Evolutionary conservation across 2,113 vertebrate genomes (phyloP).

Genomic region (Aegithalos caudatus): DNA sequence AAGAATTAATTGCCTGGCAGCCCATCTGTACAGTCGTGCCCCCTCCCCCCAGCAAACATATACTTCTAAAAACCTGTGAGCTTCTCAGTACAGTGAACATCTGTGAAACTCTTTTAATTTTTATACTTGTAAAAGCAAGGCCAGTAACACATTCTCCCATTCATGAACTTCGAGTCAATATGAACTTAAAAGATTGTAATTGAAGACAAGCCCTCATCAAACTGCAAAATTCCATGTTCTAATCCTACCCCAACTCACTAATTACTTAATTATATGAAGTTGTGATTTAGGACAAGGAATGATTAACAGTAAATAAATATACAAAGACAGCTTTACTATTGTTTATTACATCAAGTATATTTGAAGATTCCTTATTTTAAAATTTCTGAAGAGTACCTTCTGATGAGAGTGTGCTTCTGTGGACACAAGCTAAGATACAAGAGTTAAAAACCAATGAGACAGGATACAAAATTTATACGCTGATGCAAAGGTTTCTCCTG

Average conservation of each 20-base stretch:
- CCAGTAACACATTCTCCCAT: background rate
- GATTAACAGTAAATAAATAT: background rate
- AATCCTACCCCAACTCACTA: background rate
- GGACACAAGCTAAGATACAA: background rate
- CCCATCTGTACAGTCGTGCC: constrained; percentile 32
- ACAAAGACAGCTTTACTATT: background rate
- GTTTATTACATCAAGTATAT: background rate
- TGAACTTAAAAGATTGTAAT: background rate
- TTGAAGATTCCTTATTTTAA: background rate
- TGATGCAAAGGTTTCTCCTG: background rate
- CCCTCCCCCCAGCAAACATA: constrained; percentile 16
- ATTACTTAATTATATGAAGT: background rate
- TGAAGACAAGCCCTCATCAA: background rate
- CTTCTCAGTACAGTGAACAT: background rate
- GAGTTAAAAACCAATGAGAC: background rate
- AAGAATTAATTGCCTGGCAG: constrained; percentile 61
- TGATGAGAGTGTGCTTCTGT: background rate
- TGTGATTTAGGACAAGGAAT: background rate
- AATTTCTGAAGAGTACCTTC: background rate
- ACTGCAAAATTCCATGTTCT: background rate
- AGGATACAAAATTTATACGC: background rate
- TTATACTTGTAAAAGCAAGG: background rate
- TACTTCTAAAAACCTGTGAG: constrained; percentile 8
- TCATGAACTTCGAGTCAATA: background rate
- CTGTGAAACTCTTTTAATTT: constrained; percentile 19